Evolutionary conservation across 2,888 invertebrate genomes (phyloP).

Genomic region (Melanotus villosus): DNA sequence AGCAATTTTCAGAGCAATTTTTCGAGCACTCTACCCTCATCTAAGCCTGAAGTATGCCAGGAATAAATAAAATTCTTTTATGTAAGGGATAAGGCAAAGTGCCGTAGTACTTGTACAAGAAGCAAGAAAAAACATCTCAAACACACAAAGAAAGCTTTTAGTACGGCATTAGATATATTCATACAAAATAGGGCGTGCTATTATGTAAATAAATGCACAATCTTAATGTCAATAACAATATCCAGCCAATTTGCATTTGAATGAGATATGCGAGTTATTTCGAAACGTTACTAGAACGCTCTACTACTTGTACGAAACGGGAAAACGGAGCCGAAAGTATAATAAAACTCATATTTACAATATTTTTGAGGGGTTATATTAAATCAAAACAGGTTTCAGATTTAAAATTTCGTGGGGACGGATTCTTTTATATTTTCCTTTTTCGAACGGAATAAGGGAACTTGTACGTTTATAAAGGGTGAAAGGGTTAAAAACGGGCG

Average conservation of each 20-base stretch:
- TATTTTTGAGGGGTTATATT: conserved; percentile 16
- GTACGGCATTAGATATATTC: conserved; percentile 39
- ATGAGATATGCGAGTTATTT: conserved; percentile 57
- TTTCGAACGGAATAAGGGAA: too few relatives aligned
- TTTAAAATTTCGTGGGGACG: background rate
- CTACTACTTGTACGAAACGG: conserved; percentile 3
- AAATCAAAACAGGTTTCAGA: conserved; percentile 18
- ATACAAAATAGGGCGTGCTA: conserved; percentile 53
- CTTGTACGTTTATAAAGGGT: too few relatives aligned
- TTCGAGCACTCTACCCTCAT: background rate
- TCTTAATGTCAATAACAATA: conserved; percentile 63
- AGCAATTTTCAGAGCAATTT: background rate
- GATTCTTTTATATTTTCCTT: background rate
- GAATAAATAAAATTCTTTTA: background rate
- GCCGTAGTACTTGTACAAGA: background rate
- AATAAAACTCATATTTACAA: conserved; percentile 25
- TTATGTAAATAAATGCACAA: conserved; percentile 63
- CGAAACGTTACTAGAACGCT: conserved; percentile 16
- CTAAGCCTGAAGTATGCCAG: background rate
- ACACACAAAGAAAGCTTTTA: conserved; percentile 45
- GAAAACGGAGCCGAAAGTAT: conserved; percentile 7
- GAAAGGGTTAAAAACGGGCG: too few relatives aligned
- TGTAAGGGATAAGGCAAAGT: background rate
- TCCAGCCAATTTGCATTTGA: conserved; percentile 62
- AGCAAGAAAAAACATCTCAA: background rate